Conservation (phyloP, 2,797 vertebrate genomes). For the Sebastes itinus region DNA sequence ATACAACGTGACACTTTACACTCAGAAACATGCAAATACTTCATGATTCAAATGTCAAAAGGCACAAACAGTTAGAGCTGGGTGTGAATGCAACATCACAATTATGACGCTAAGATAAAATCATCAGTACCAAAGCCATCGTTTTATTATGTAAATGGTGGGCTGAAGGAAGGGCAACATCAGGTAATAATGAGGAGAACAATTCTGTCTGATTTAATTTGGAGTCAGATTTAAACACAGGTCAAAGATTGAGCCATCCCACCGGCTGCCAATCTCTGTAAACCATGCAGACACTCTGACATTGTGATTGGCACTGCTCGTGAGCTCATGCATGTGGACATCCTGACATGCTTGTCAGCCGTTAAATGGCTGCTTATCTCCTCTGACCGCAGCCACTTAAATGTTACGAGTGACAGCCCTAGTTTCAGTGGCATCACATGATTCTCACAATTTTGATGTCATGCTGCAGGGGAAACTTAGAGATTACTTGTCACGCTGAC, state of each 20-base stretch:
- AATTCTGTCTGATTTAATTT: neutral
- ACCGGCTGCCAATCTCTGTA: neutral
- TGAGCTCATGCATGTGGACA: slow-evolving; percentile 18
- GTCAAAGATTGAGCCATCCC: slow-evolving; percentile 1
- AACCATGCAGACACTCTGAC: neutral
- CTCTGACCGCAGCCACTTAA: slow-evolving; percentile 28
- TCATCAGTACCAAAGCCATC: neutral
- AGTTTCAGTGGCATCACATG: slow-evolving; percentile 8
- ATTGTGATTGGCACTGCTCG: slow-evolving; percentile 6
- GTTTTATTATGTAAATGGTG: neutral
- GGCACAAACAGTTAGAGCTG: neutral
- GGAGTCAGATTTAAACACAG: neutral
- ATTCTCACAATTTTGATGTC: slow-evolving; percentile 5
- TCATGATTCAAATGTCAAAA: slow-evolving; percentile 37
- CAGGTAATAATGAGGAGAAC: neutral
- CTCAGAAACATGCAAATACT: slow-evolving; percentile 11
- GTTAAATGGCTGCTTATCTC: slow-evolving; percentile 45
- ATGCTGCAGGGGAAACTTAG: neutral
- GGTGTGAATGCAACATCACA: neutral
- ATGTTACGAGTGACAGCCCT: slow-evolving; percentile 35
- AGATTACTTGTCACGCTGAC: slow-evolving; percentile 15
- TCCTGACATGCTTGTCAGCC: slow-evolving; percentile 16
- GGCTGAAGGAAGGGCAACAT: neutral
- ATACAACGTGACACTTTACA: slow-evolving; percentile 33
- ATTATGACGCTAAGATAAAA: neutral